A percentile compares a stretch with the other conserved stretches of the same genome.
phyloP scores from a whole-genome alignment of 2,797 vertebrate species.

The Esox masquinongy region DNA sequence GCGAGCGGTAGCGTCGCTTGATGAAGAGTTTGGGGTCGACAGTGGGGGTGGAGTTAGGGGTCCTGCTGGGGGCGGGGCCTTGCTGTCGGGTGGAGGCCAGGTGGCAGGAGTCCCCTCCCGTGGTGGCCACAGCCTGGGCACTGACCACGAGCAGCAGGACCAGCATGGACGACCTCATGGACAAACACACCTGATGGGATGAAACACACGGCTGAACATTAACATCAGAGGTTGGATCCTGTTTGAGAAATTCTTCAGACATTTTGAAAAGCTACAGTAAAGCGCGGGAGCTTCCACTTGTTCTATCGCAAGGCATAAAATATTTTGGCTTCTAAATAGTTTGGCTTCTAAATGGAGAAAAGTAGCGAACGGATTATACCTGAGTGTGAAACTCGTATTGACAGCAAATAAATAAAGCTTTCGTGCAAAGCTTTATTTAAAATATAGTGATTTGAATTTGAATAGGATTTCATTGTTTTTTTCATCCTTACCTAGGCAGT shows the following conservation, averaged over 20 bases:
- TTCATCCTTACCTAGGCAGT: conserved; percentile 66
- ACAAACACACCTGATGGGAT: conserved; percentile 65
- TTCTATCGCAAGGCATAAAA: background rate
- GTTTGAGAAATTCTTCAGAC: background rate
- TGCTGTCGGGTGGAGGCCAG: conserved; percentile 50
- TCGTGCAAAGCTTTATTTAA: background rate
- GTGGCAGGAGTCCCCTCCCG: conserved; percentile 74
- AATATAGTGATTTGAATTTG: background rate
- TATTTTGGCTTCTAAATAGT: background rate
- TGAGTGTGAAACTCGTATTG: background rate
- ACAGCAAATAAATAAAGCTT: background rate
- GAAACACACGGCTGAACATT: background rate
- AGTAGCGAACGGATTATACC: no score
- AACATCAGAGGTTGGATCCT: background rate
- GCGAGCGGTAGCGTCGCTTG: conserved; percentile 84
- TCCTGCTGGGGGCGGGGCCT: conserved; percentile 37
- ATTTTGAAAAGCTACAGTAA: background rate
- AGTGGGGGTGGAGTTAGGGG: conserved; percentile 54
- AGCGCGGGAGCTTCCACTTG: background rate
- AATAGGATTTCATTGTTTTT: background rate
- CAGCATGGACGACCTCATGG: conserved; percentile 95
- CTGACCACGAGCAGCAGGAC: conserved; percentile 90
- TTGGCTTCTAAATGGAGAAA: no score
- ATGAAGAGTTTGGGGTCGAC: conserved; percentile 88
- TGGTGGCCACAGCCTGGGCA: conserved; percentile 83